Evolutionary conservation across 2,797 vertebrate genomes (phyloP), one percentile per base, ranked within the genome.

Genomic region (Oreortyx pictus): DNA sequence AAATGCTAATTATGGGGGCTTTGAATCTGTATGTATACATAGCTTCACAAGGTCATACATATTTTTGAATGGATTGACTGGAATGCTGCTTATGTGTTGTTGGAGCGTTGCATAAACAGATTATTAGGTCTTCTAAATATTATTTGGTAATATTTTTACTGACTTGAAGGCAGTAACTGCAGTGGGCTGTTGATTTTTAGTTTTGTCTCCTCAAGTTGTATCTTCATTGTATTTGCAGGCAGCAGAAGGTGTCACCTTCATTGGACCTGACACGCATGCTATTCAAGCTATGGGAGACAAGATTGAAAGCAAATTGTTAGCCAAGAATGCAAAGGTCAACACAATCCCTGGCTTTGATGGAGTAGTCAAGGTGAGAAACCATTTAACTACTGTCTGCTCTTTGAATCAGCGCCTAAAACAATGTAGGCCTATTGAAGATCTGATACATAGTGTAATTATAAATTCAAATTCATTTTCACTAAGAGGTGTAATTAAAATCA

Each of bases 301-400:
- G 98, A 99, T 99, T 92, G 98, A 99, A 97, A 99, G 98, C 97
- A 98, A 99, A 98, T 98, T 98, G 97, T 98, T 99, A 97, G 98
- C 97, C 92, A 99, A 98, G 96, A 98, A 98, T 95, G 98, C 97
- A 95, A 98, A 99, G 97, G 99, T 99, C 97, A 98, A 98, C 84
- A 97, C 98, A 2, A 99, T 97, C 95, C 98, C 98, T 66, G 96
- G 97, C 92, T 98, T 98, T 95, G 98, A 98, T 95, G 97, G 97
- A 52, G 97, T 98, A 97, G 98, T 98, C 95, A 99, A 99, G 98
- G 99, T 99, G 97, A 98, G 97, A 96, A 95, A 94, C 72, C 64
- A n/a, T 59, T 95, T 96, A 91, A 91, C 84, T 96, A 88, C 87
- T 64, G 75, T 95, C 65, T 95, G 52, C 82, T 68, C 54, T 70